These are phyloP conservation scores for Pterophyllum scalare DNA, from an alignment of 2,113 vertebrate genomes.

Conservation along the genomic window DNA sequence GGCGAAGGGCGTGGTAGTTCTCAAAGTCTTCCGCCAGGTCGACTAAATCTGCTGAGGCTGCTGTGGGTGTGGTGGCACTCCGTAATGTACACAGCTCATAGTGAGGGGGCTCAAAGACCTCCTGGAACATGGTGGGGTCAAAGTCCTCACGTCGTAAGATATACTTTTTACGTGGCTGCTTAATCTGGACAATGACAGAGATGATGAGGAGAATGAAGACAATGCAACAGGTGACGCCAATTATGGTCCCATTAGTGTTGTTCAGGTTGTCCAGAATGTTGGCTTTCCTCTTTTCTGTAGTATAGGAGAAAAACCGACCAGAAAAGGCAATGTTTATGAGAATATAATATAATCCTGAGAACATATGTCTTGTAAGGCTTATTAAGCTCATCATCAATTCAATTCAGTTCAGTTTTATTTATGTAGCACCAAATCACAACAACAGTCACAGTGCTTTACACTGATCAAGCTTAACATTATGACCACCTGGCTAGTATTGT, in stretches of 20 bases:
- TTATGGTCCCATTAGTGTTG: constrained; percentile 96
- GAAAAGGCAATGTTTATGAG: not conserved
- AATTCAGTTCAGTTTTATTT: too few species aligned
- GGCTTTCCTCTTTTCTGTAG: constrained; percentile 92
- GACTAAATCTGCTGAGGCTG: constrained; percentile 88
- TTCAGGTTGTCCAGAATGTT: constrained; percentile 97
- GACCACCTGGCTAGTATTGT: too few species aligned
- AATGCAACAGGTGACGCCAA: constrained; percentile 95
- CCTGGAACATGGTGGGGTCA: constrained; percentile 98
- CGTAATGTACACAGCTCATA: constrained; percentile 96
- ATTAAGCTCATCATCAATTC: not conserved
- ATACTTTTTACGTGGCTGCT: constrained; percentile 98
- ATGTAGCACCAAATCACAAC: too few species aligned
- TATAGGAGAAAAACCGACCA: constrained; percentile 3
- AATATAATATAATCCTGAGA: not conserved
- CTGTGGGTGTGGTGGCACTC: constrained; percentile 83
- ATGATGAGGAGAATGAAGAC: constrained; percentile 95
- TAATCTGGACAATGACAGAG: constrained; percentile 97
- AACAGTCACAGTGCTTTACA: too few species aligned
- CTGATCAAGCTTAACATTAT: too few species aligned
- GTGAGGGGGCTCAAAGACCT: constrained; percentile 97
- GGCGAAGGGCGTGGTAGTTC: constrained; percentile 92
- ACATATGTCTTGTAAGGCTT: not conserved
- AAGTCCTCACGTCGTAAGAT: constrained; percentile 93
- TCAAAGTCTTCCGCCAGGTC: constrained; percentile 96